phyloP scores from a whole-genome alignment of 2,888 invertebrate species.

The Caenorhabditis auriculariae region DNA sequence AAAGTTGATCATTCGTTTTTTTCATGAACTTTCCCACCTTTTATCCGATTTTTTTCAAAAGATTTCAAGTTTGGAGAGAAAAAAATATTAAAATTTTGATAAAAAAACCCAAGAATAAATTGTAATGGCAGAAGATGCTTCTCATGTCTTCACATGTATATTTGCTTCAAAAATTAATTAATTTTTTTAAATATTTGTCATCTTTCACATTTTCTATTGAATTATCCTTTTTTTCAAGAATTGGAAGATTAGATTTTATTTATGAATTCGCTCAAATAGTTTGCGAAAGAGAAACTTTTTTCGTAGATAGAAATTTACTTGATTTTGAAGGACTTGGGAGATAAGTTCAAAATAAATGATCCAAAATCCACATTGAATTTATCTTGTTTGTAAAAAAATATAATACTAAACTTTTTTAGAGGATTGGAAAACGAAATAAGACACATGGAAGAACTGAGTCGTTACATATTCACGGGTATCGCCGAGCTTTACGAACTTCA shows the following conservation, averaged over 20 bases:
- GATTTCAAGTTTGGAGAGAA: too few relatives aligned
- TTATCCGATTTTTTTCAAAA: too few relatives aligned
- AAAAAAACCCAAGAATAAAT: too few relatives aligned
- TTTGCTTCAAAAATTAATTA: too few relatives aligned
- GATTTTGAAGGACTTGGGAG: neutral
- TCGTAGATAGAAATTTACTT: neutral
- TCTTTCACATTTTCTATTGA: conserved; percentile 17
- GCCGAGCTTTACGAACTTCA: conserved; percentile 80
- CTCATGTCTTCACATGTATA: too few relatives aligned
- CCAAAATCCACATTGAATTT: neutral
- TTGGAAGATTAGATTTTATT: neutral
- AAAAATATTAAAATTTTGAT: too few relatives aligned
- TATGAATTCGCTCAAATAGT: neutral
- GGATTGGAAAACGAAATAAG: conserved; percentile 82
- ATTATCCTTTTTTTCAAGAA: neutral
- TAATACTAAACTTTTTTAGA: conserved; percentile 58
- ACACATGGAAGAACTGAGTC: conserved; percentile 84
- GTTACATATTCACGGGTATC: conserved; percentile 93
- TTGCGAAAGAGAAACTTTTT: neutral
- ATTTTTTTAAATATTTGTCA: too few relatives aligned
- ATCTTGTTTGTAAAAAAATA: conserved; percentile 62
- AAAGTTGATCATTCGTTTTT: too few relatives aligned
- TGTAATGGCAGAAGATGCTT: too few relatives aligned
- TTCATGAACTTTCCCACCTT: too few relatives aligned
- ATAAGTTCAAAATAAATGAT: neutral